Conservation (phyloP, 2,888 invertebrate genomes). For the Dicycla oo region DNA sequence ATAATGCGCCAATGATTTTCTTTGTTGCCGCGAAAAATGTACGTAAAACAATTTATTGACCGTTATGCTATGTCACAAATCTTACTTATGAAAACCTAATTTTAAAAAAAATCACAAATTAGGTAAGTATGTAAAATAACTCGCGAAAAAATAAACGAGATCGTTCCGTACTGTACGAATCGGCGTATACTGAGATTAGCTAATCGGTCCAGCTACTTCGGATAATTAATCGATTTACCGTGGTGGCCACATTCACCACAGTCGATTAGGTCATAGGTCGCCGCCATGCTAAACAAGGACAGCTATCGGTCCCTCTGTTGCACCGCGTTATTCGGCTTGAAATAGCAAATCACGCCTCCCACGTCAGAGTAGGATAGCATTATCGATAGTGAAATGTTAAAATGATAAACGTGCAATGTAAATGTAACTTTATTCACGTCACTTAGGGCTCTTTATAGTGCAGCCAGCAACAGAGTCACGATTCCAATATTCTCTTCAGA, state of each 20-base stretch:
- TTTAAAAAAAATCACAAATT: neutral
- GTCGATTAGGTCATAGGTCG: slow-evolving; percentile 89
- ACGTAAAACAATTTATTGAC: no score
- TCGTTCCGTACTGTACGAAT: slow-evolving; percentile 55
- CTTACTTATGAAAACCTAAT: neutral
- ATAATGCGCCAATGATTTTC: neutral
- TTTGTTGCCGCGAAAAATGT: neutral
- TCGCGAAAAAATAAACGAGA: slow-evolving; percentile 42
- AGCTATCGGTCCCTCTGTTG: slow-evolving; percentile 80
- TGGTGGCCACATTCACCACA: slow-evolving; percentile 85
- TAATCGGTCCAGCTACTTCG: slow-evolving; percentile 77
- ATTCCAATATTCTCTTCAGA: slow-evolving; percentile 82
- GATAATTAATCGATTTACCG: slow-evolving; percentile 84
- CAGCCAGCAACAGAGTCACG: slow-evolving; percentile 74
- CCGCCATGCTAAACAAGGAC: slow-evolving; percentile 83
- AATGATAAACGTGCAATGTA: slow-evolving; percentile 76
- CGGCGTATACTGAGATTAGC: slow-evolving; percentile 70
- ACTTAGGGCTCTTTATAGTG: slow-evolving; percentile 76
- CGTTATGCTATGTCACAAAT: neutral
- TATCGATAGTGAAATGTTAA: slow-evolving; percentile 86
- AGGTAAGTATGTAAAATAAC: slow-evolving; percentile 14
- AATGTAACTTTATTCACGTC: slow-evolving; percentile 76
- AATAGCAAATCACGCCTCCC: slow-evolving; percentile 89
- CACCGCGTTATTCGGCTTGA: slow-evolving; percentile 81
- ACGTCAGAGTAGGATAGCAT: slow-evolving; percentile 84